Conservation (phyloP, 2,888 invertebrate species). For the Anagyrus pseudococci region DNA sequence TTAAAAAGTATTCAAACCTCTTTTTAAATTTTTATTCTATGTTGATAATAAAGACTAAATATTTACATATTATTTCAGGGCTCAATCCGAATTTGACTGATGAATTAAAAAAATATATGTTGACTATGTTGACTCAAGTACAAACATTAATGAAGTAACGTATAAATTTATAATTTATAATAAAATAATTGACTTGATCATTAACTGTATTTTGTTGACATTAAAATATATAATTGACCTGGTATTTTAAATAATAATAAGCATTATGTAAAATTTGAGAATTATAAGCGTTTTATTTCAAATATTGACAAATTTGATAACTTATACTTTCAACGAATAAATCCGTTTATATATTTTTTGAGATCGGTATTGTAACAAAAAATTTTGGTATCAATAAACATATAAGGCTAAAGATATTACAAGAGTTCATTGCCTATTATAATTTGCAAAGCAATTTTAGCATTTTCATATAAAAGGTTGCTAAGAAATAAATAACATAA, state of each 20-base stretch:
- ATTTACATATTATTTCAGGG: conserved; percentile 48
- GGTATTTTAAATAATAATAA: conserved; percentile 18
- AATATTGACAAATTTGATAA: conserved; percentile 49
- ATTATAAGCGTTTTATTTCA: conserved; percentile 51
- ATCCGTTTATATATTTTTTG: conserved; percentile 39
- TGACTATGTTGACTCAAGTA: not conserved
- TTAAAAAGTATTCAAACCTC: conserved; percentile 60
- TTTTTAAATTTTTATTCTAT: conserved; percentile 21
- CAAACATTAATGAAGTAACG: conserved; percentile 36
- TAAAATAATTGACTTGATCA: conserved; percentile 8
- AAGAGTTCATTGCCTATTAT: conserved; percentile 28
- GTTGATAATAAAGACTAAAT: conserved; percentile 13
- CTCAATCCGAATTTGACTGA: conserved; percentile 59
- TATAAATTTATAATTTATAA: conserved; percentile 31
- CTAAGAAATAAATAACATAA: conserved; percentile 58
- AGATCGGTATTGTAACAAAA: conserved; percentile 20
- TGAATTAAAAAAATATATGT: not conserved
- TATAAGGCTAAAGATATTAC: conserved; percentile 10
- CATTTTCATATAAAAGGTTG: conserved; percentile 34
- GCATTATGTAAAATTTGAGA: conserved; percentile 42
- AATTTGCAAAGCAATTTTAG: conserved; percentile 13
- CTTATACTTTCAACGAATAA: conserved; percentile 52
- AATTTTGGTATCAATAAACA: conserved; percentile 18
- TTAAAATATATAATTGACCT: conserved; percentile 8
- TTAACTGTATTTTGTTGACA: not conserved